A percentile compares a stretch with the other conserved stretches of the same genome.
Conservation (phyloP, 2,888 invertebrate genomes). For the Cheilosia vernalis region DNA sequence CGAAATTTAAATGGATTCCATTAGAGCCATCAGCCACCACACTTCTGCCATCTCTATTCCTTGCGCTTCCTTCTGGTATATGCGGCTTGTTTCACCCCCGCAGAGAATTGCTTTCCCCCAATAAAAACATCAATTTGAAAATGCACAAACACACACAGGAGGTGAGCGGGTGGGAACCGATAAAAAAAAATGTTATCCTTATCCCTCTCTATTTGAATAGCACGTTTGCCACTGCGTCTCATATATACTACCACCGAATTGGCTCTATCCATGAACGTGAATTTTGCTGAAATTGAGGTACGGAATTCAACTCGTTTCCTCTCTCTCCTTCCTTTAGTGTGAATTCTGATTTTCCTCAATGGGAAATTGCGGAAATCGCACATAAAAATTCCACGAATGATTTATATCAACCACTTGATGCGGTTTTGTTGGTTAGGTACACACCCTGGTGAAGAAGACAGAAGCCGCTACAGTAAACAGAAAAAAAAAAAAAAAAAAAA, state of each 20-base stretch:
- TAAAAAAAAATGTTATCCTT: constrained; percentile 69
- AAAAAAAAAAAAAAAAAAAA: constrained; percentile 1
- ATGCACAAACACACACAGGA: constrained; percentile 27
- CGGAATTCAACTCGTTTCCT: background rate
- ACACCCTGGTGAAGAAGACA: background rate
- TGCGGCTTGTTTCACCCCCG: background rate
- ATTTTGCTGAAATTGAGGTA: background rate
- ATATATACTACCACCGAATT: background rate
- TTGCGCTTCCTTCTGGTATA: background rate
- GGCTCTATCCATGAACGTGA: background rate
- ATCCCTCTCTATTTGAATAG: constrained; percentile 16
- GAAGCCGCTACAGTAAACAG: background rate
- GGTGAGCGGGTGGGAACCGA: constrained; percentile 30
- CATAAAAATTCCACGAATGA: constrained; percentile 69
- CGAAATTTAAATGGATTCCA: constrained; percentile 70
- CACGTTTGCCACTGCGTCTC: background rate
- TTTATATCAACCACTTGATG: constrained; percentile 72
- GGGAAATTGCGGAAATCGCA: constrained; percentile 56
- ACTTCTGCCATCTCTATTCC: constrained; percentile 18
- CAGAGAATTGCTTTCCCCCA: background rate
- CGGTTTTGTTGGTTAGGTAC: background rate
- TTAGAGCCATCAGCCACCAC: constrained; percentile 41
- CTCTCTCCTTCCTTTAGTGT: background rate
- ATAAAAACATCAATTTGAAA: constrained; percentile 10
- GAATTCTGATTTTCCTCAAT: constrained; percentile 7